phyloP scores from a whole-genome alignment of 2,113 vertebrate species.

The Dicerorhinus sumatrensis region DNA sequence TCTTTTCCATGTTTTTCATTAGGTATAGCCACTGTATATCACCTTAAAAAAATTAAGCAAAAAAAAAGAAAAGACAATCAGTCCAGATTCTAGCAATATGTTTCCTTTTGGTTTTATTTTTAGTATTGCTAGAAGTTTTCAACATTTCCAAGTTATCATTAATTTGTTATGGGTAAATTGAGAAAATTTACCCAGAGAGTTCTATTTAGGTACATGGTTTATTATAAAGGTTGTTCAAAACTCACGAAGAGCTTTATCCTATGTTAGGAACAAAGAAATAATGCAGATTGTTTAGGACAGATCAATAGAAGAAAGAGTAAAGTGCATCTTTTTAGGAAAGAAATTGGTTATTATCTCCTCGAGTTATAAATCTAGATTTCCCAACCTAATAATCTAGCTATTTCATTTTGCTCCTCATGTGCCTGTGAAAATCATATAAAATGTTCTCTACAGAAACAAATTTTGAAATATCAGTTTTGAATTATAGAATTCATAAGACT shows the following conservation, averaged over 20 bases:
- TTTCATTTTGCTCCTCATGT: not conserved
- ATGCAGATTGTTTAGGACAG: not conserved
- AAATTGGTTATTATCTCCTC: not conserved
- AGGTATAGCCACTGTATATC: not conserved
- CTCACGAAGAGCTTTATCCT: not conserved
- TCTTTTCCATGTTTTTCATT: not conserved
- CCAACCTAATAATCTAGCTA: not conserved
- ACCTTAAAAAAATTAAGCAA: not conserved
- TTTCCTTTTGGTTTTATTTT: not conserved
- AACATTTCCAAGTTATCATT: not conserved
- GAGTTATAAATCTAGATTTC: not conserved
- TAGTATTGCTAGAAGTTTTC: not conserved
- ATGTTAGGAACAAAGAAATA: not conserved
- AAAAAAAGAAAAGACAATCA: not conserved
- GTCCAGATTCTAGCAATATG: not conserved
- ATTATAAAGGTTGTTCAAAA: not conserved
- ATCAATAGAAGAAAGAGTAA: not conserved
- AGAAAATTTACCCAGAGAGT: not conserved
- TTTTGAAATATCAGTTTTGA: not conserved
- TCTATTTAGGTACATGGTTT: not conserved
- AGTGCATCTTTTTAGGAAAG: not conserved
- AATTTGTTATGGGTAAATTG: not conserved
- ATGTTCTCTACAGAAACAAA: not conserved
- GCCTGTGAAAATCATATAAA: not conserved
- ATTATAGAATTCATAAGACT: not conserved